A percentile compares a stretch with the other conserved stretches of the same genome.
Conservation (phyloP, 1,140 invertebrate species). For the Drosophila tani region DNA sequence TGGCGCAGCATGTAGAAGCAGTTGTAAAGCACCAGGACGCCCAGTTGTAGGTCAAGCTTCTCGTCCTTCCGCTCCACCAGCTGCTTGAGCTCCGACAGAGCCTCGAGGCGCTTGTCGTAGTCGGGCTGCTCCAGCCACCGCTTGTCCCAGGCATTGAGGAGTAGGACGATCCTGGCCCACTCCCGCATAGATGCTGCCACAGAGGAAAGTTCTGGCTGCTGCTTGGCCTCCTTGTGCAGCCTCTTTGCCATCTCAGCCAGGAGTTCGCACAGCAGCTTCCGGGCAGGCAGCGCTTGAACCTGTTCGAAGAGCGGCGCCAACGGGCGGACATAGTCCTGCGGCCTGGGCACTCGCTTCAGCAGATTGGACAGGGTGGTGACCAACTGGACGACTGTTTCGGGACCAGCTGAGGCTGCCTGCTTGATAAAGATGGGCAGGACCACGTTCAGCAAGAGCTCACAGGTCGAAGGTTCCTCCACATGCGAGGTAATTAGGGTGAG, state of each 20-base stretch:
- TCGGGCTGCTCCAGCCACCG: constrained; percentile 97
- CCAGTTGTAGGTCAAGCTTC: constrained; percentile 88
- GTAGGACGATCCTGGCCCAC: constrained; percentile 86
- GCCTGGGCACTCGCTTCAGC: constrained; percentile 88
- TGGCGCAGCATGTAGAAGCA: constrained; percentile 92
- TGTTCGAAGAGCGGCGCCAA: constrained; percentile 89
- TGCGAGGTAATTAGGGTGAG: constrained; percentile 92
- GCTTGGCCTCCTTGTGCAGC: constrained; percentile 61
- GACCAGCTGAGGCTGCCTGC: constrained; percentile 85
- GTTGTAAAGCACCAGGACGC: constrained; percentile 91
- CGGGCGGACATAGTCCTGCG: constrained; percentile 88
- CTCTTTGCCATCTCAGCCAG: constrained; percentile 86
- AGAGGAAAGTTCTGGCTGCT: neutral
- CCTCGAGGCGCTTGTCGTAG: constrained; percentile 91
- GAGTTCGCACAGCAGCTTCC: constrained; percentile 88
- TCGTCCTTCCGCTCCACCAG: constrained; percentile 84
- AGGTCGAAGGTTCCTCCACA: constrained; percentile 88
- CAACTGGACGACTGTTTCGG: constrained; percentile 87
- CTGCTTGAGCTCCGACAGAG: constrained; percentile 87
- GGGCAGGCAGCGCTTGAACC: constrained; percentile 86
- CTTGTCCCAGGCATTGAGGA: constrained; percentile 94
- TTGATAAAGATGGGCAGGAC: constrained; percentile 91
- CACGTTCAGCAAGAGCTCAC: constrained; percentile 89
- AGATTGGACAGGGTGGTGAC: constrained; percentile 91
- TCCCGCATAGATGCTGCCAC: constrained; percentile 65